Conservation (phyloP, 2,113 vertebrate genomes). For the Caretta caretta region DNA sequence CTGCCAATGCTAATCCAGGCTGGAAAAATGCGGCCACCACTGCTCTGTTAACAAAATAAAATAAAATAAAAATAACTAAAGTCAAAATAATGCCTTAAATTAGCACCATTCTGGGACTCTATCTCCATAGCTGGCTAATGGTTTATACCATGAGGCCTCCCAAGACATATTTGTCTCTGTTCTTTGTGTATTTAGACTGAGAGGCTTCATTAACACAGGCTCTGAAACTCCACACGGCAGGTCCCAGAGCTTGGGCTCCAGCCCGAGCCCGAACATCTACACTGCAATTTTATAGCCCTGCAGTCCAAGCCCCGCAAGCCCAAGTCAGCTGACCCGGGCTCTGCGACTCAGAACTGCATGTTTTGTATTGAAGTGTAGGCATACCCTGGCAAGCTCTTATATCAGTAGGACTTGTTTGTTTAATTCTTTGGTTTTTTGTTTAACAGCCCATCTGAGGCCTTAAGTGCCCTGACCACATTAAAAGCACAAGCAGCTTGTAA, state of each 20-base stretch:
- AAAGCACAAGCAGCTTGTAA: slow-evolving; percentile 19
- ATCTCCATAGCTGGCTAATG: background rate
- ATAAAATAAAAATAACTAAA: background rate
- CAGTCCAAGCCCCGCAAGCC: background rate
- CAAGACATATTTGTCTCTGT: slow-evolving; percentile 8
- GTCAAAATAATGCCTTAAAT: background rate
- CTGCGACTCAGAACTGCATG: no score
- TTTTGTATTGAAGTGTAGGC: rapidly evolving
- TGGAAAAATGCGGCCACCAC: background rate
- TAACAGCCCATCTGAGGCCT: background rate
- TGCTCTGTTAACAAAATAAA: background rate
- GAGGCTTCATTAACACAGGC: slow-evolving; percentile 7
- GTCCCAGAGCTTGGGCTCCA: no score
- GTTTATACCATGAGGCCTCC: slow-evolving; percentile 26
- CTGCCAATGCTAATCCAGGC: background rate
- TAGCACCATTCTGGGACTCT: background rate
- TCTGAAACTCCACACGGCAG: no score
- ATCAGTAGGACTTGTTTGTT: background rate
- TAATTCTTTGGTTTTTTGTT: background rate
- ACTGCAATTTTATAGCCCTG: no score
- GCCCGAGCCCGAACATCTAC: no score
- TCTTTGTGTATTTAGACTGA: slow-evolving; percentile 17
- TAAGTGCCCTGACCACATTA: background rate
- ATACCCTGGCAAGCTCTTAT: rapidly evolving
- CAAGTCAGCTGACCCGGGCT: rapidly evolving